phyloP scores from a whole-genome alignment of 1,140 invertebrate genomes.

The Drosophila lini region DNA sequence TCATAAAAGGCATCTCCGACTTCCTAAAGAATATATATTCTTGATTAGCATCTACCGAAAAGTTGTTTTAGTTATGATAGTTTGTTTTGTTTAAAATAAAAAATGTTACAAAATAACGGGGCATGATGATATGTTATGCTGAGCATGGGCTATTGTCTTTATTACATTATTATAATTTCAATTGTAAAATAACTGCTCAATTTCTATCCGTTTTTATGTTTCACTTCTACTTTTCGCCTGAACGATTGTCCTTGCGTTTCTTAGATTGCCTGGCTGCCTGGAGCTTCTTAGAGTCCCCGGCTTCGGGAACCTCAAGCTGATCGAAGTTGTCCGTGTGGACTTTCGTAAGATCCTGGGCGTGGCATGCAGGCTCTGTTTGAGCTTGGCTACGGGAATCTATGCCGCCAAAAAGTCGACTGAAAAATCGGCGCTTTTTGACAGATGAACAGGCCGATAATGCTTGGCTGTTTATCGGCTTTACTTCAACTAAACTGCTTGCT shows the following conservation, averaged over 20 bases:
- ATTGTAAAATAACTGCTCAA: background rate
- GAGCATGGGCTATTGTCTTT: background rate
- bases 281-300: background rate
- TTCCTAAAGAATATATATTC: background rate
- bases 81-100: background rate
- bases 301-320: background rate
- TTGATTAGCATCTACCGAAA: background rate
- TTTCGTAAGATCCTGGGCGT: background rate
- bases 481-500: background rate
- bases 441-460: background rate
- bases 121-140: background rate
- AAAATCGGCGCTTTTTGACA: slow-evolving; percentile 9
- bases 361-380: background rate
- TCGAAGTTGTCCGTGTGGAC: background rate
- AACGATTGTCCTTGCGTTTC: background rate
- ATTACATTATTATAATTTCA: background rate
- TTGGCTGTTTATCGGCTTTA: background rate
- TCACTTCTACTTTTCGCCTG: background rate
- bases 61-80: background rate
- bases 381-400: background rate
- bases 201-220: background rate
- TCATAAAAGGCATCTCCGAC: background rate
- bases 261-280: no score
- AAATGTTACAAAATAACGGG: background rate
- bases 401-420: slow-evolving; percentile 15